These are phyloP conservation scores for Halichondria panicea DNA, from an alignment of 37 sponge, comb jelly and placozoan species.

Conservation along the genomic window DNA sequence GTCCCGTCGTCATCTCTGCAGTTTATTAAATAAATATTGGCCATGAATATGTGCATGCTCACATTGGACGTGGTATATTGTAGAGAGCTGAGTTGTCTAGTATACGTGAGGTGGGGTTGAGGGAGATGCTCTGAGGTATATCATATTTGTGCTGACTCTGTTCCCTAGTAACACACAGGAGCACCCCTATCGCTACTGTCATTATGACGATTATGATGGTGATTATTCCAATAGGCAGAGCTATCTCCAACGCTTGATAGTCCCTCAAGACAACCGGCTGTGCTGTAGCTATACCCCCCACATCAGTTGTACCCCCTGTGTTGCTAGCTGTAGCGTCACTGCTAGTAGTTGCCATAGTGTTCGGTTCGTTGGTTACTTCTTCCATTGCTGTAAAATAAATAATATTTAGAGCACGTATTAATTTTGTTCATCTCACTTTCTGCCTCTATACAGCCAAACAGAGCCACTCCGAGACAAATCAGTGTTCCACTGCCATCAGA, in stretches of 20 bases:
- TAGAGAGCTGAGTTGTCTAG: no score
- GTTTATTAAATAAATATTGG: no score
- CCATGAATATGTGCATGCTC: no score
- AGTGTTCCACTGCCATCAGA: not conserved
- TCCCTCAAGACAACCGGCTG: not conserved
- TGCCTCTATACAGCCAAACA: not conserved
- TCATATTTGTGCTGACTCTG: no score
- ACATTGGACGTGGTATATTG: no score
- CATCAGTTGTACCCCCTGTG: no score
- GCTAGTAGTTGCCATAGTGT: not conserved
- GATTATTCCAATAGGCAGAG: not conserved
- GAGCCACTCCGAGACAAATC: not conserved
- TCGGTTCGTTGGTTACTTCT: not conserved
- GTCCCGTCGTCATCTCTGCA: no score
- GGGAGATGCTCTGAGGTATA: no score
- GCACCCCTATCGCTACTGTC: not conserved
- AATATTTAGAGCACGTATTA: not conserved
- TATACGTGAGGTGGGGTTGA: no score
- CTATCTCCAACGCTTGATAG: conserved; percentile 7
- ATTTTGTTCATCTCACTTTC: not conserved
- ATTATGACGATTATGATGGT: not conserved
- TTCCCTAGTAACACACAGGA: not conserved
- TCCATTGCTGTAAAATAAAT: not conserved
- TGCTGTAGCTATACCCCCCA: no score
- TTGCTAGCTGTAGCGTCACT: not conserved